Base-by-base conservation (phyloP, 2,888 invertebrate genomes). In the Pedicia rivosa region DNA sequence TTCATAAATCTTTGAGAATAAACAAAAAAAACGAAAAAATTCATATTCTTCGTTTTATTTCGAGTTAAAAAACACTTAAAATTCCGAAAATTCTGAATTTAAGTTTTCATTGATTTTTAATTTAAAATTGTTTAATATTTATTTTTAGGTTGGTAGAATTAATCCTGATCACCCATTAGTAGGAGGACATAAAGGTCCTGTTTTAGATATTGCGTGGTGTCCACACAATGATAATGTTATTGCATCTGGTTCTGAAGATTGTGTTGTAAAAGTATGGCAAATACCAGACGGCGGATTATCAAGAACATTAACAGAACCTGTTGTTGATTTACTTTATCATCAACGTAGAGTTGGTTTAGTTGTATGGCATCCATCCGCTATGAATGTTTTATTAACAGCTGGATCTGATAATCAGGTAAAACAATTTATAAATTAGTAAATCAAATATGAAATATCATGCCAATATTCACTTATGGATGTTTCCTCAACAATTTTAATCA, bases 171-270 rank as follows among this genome's bases (percentile, higher is more conserved):
- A 88, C 62, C 91, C 92, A 4, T 66, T 91, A 40, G 92, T 97
- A 27, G 91, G 91, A 35, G 95, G 95, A 27, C 97, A 97, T 68
- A 87, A 90, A 57, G 95, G 94, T 20, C 90, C 92, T 1, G 91
- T 97, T 24, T 64, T 94, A 44, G 95, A 97, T 65, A 87, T 97
- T 50, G 83, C 94, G 33, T 97, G 94, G 92, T 94, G 91, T 62
- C 95, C 95, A 1, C 95, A 95, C 65, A 91, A 95, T 57, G 95
- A 97, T 65, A 90, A 94, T 60, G 84, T 95, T 44, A 94, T 97
- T 51, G 97, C 97, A 34, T 91, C 92, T 37, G 90, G 90, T 37
- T 94, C 94, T 0, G 95, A 95, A 59, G 97, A 97, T 64, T 88
- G 90, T 56, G 88, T 92, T 8, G 92, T 94, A 35, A 92, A 92